A percentile compares a stretch with the other conserved stretches of the same genome.
These are phyloP conservation scores for Ylistrum balloti DNA, from an alignment of 1,140 invertebrate species.

Conservation along the genomic window DNA sequence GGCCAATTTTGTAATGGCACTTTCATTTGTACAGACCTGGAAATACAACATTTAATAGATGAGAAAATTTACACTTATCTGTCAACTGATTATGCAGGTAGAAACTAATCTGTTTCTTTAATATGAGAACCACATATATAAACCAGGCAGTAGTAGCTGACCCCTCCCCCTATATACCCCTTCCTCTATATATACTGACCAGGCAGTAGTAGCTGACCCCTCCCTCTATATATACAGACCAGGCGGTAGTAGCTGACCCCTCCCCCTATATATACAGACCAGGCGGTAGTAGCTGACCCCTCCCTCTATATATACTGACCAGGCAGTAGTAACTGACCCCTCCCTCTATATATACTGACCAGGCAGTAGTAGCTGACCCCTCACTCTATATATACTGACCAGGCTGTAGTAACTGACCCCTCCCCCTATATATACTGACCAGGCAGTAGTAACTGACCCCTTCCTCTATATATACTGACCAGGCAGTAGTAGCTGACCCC, in stretches of 20 bases:
- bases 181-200: too few species aligned
- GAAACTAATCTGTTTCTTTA: conserved; percentile 54
- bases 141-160: too few species aligned
- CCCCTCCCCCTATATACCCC: too few species aligned
- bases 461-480: conserved; percentile 62
- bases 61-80: conserved; percentile 65
- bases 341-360: too few species aligned
- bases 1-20: conserved; percentile 71
- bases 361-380: too few species aligned
- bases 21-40: conserved; percentile 77
- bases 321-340: too few species aligned
- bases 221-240: conserved; percentile 62
- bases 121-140: too few species aligned
- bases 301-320: conserved; percentile 58
- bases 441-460: too few species aligned
- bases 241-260: conserved; percentile 75
- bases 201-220: too few species aligned
- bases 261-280: conserved; percentile 67
- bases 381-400: too few species aligned
- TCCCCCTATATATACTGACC: too few species aligned
- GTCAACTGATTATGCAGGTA: conserved; percentile 54
- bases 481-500: conserved; percentile 75
- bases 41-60: conserved; percentile 51
- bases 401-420: too few species aligned
- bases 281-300: conserved; percentile 75